phyloP scores from a whole-genome alignment of 1,140 invertebrate species.

The Wasmannia auropunctata region DNA sequence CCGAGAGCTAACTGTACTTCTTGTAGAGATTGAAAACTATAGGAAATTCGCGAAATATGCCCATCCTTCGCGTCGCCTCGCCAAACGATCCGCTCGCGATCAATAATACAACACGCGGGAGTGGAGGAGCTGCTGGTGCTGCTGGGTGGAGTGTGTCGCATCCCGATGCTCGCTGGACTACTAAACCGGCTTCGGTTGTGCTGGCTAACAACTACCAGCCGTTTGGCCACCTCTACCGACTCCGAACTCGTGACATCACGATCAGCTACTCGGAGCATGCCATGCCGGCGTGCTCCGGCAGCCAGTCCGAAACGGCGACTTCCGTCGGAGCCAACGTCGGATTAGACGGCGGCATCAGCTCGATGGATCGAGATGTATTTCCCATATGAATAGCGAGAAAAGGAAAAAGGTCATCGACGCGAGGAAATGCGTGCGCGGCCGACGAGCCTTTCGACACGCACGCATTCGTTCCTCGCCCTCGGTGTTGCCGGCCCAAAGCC shows the following conservation, averaged over 20 bases:
- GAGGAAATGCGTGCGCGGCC: constrained; percentile 20
- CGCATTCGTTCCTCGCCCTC: not conserved
- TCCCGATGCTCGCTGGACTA: constrained; percentile 58
- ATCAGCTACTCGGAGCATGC: not conserved
- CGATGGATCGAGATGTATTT: not conserved
- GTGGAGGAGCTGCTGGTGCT: not conserved
- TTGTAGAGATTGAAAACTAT: constrained; percentile 80
- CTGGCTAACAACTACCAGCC: not conserved
- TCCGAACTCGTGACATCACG: not conserved
- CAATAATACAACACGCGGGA: constrained; percentile 22
- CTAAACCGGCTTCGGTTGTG: constrained; percentile 1
- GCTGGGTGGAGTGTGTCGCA: not conserved
- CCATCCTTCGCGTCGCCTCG: constrained; percentile 44
- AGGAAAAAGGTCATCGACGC: constrained; percentile 15
- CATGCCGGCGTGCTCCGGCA: not conserved
- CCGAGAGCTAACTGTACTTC: constrained; percentile 75
- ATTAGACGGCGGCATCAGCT: constrained; percentile 5
- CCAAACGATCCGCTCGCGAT: not conserved
- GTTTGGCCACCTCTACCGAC: constrained; percentile 44
- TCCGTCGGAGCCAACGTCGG: not conserved
- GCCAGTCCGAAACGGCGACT: not conserved
- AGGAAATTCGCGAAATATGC: constrained; percentile 78
- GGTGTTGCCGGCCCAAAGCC: not conserved
- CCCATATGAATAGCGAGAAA: not conserved
- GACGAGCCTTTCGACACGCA: constrained; percentile 30